These are phyloP conservation scores for Phyllotis vaccarum DNA, from an alignment of 2,797 vertebrate genomes.

Conservation along the genomic window DNA sequence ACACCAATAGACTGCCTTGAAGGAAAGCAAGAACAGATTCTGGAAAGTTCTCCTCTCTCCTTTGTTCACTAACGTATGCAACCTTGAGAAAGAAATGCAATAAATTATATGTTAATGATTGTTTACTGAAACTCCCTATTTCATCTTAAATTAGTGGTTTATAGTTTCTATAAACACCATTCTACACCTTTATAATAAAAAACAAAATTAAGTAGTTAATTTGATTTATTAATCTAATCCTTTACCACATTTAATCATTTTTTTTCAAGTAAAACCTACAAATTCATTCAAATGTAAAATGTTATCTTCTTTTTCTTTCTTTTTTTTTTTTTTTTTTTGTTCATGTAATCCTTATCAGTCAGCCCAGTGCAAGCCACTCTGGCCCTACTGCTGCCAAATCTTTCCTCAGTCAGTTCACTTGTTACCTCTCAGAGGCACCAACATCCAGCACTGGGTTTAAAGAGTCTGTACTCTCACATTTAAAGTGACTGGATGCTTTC, in stretches of 20 bases:
- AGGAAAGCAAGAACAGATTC: neutral
- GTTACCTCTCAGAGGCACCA: too few relatives aligned
- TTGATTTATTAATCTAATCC: neutral
- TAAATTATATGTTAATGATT: neutral
- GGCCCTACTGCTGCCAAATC: fast-evolving
- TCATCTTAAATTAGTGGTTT: neutral
- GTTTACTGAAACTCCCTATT: neutral
- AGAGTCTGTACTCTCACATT: neutral
- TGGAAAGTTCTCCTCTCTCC: neutral
- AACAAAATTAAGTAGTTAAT: neutral
- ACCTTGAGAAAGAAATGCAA: neutral
- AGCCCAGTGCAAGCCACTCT: neutral
- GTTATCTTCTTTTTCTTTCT: neutral
- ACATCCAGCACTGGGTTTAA: fast-evolving
- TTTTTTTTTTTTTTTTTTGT: too few relatives aligned
- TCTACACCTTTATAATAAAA: neutral
- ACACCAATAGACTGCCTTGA: too few relatives aligned
- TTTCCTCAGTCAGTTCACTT: fast-evolving
- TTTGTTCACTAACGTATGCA: neutral
- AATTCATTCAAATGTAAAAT: neutral
- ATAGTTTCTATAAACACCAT: neutral
- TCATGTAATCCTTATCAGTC: neutral
- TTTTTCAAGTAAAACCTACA: neutral
- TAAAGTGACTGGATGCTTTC: neutral
- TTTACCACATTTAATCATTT: neutral